Evolutionary conservation across 1,140 invertebrate genomes (phyloP).

Genomic region (Cardiocondyla obscurior): DNA sequence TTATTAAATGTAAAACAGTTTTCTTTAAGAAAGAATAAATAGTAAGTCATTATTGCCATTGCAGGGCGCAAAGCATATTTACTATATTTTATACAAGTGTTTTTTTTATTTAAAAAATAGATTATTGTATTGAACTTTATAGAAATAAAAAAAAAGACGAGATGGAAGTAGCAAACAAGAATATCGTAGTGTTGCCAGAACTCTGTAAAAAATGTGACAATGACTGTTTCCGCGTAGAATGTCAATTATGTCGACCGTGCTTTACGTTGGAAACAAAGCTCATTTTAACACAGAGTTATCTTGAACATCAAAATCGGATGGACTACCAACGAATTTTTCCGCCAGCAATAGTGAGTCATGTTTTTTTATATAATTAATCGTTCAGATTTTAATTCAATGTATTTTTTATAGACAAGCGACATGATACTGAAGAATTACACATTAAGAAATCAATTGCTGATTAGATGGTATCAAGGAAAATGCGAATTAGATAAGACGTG

Average conservation of each 20-base stretch:
- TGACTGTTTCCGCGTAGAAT: conserved; percentile 88
- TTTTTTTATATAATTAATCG: not conserved
- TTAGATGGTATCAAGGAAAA: conserved; percentile 93
- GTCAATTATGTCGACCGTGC: conserved; percentile 91
- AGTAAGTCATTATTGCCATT: conserved; percentile 32
- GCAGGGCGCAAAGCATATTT: no score
- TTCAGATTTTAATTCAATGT: conserved; percentile 3
- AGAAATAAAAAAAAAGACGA: conserved; percentile 84
- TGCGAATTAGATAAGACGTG: conserved; percentile 89
- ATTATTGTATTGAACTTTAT: conserved; percentile 53
- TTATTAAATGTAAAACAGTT: not conserved
- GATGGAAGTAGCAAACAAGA: conserved; percentile 91
- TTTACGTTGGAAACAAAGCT: conserved; percentile 86
- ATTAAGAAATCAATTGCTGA: conserved; percentile 87
- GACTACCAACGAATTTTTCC: conserved; percentile 93
- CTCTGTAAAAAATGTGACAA: conserved; percentile 87
- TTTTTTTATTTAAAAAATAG: not conserved
- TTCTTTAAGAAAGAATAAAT: conserved; percentile 30
- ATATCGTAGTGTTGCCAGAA: conserved; percentile 90
- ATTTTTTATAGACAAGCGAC: conserved; percentile 80
- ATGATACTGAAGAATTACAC: conserved; percentile 84
- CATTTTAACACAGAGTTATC: conserved; percentile 88
- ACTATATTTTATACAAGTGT: no score
- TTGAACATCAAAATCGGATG: conserved; percentile 91
- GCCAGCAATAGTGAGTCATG: conserved; percentile 87